Conservation (phyloP, 1,140 invertebrate species). For the Bombyx mori region DNA sequence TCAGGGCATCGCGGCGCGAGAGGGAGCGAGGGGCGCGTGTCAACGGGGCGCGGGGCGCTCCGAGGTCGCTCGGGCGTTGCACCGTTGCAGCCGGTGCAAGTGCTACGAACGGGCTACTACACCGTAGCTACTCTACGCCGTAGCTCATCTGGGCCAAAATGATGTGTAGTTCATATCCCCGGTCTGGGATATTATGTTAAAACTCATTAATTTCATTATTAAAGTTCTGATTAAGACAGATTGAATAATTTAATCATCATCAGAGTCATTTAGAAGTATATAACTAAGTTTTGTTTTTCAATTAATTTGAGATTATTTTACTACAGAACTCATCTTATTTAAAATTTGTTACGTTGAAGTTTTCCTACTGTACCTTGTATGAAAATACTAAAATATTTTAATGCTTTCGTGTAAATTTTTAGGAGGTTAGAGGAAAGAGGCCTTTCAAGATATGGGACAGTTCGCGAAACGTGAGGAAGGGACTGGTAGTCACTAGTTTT, state of each 20-base stretch:
- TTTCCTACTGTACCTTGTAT: no score
- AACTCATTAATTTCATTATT: no score
- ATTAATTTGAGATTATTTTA: no score
- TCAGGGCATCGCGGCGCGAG: constrained; percentile 16
- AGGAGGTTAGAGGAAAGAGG: constrained; percentile 94
- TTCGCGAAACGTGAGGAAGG: constrained; percentile 93
- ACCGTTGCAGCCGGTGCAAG: constrained; percentile 50
- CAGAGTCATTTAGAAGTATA: no score
- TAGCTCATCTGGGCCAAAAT: constrained; percentile 3
- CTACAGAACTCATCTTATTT: no score
- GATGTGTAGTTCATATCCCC: no score
- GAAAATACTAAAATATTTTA: neutral
- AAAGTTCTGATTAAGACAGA: no score
- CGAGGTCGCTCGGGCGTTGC: constrained; percentile 50
- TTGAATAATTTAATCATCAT: no score
- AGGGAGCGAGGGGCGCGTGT: constrained; percentile 19
- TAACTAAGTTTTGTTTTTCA: no score
- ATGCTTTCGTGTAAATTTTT: constrained; percentile 36
- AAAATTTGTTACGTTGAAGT: no score
- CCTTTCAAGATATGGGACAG: constrained; percentile 99
- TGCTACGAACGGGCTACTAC: constrained; percentile 41
- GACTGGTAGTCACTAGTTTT: constrained; percentile 91
- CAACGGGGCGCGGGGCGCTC: constrained; percentile 17
- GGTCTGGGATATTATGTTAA: no score
- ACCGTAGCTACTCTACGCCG: constrained; percentile 37